These are phyloP conservation scores for Oncorhynchus clarkii DNA, from an alignment of 2,113 vertebrate genomes.

Conservation along the genomic window DNA sequence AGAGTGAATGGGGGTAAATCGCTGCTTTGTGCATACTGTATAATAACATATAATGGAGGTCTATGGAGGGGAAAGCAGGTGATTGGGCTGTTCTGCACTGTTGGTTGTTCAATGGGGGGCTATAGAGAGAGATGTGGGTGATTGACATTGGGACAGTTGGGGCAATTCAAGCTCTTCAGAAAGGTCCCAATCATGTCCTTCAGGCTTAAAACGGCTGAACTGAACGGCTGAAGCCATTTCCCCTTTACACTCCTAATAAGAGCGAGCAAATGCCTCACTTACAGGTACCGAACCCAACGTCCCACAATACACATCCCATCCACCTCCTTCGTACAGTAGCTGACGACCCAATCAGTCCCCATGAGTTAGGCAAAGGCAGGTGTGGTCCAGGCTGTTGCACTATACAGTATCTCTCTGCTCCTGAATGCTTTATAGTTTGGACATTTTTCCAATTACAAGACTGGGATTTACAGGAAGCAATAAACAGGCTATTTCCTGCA, in stretches of 20 bases:
- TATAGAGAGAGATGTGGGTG: not conserved
- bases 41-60: conserved; percentile 32
- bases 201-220: not conserved
- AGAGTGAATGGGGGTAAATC: conserved; percentile 26
- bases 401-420: conserved; percentile 28
- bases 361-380: conserved; percentile 28
- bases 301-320: not conserved
- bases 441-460: conserved; percentile 50
- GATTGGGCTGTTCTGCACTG: conserved; percentile 29
- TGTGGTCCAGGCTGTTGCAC: conserved; percentile 24
- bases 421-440: conserved; percentile 37
- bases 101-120: not conserved
- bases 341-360: too few relatives aligned
- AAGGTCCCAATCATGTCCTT: not conserved
- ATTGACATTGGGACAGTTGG: not conserved
- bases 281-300: not conserved
- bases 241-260: conserved; percentile 1
- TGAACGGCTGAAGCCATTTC: not conserved
- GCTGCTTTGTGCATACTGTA: conserved; percentile 40
- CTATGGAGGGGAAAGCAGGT: conserved; percentile 41
- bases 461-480: conserved; percentile 47
- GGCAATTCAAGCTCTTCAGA: not conserved
- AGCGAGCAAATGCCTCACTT: conserved; percentile 7
- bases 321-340: not conserved
- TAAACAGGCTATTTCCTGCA: conserved; percentile 53